These are phyloP conservation scores for Cyprinodon tularosa DNA, from an alignment of 2,113 vertebrate species.

Conservation along the genomic window DNA sequence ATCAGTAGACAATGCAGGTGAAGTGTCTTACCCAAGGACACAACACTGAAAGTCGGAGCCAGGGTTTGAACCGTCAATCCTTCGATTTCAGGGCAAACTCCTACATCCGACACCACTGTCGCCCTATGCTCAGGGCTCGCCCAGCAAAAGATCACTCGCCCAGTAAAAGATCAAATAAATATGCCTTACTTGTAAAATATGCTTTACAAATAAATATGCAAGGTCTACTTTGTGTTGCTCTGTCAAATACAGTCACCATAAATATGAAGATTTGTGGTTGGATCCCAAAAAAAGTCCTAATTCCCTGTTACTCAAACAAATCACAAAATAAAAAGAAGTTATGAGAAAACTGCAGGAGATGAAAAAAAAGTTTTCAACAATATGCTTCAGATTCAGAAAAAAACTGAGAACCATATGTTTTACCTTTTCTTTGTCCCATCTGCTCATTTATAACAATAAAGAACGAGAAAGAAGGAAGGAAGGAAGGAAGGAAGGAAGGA, in stretches of 20 bases:
- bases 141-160: no score
- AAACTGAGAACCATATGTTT: conserved; percentile 34
- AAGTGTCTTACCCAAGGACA: no score
- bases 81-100: no score
- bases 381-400: conserved; percentile 6
- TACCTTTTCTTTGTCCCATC: conserved; percentile 14
- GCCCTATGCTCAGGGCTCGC: no score
- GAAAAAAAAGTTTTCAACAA: neutral
- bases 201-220: no score
- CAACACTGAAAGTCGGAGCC: no score
- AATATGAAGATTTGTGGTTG: neutral
- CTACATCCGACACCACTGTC: no score
- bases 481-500: no score
- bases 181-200: no score
- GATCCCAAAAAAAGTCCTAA: neutral
- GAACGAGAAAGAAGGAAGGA: conserved; percentile 13
- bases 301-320: neutral
- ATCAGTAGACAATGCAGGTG: no score
- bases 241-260: neutral
- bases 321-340: neutral
- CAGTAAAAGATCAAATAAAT: no score
- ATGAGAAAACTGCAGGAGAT: neutral
- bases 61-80: no score
- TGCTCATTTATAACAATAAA: conserved; percentile 11
- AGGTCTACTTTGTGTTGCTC: neutral